Conservation (phyloP, 2,797 vertebrate genomes). For the Pseudomugil gertrudae region DNA sequence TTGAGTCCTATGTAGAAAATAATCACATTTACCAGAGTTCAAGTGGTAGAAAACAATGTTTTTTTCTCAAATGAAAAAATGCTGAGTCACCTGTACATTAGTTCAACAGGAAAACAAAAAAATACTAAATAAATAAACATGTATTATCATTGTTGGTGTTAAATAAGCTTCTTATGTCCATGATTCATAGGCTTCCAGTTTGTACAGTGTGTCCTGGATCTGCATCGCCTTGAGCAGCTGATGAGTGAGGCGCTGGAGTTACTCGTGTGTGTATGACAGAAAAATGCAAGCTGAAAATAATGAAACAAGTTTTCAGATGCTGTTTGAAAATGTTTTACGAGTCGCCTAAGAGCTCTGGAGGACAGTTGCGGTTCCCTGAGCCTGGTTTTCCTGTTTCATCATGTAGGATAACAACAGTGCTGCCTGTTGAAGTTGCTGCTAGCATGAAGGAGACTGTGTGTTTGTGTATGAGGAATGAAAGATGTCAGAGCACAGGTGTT, state of each 20-base stretch:
- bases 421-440: constrained; percentile 1
- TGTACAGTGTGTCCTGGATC: background rate
- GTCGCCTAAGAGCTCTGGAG: background rate
- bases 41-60: too few relatives aligned
- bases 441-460: constrained; percentile 39
- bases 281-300: background rate
- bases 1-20: too few relatives aligned
- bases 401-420: constrained; percentile 2
- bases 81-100: too few relatives aligned
- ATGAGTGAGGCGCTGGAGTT: too few relatives aligned
- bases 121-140: too few relatives aligned
- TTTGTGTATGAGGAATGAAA: constrained; percentile 38
- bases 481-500: constrained; percentile 72
- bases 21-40: too few relatives aligned
- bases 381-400: background rate
- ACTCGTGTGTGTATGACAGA: too few relatives aligned
- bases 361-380: background rate
- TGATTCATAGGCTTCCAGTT: background rate
- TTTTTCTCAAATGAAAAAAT: too few relatives aligned
- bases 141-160: too few relatives aligned
- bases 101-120: too few relatives aligned
- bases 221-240: background rate
- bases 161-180: too few relatives aligned
- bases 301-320: background rate
- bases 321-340: background rate